These are phyloP conservation scores for Alca torda DNA, from an alignment of 2,797 vertebrate species.

Conservation along the genomic window DNA sequence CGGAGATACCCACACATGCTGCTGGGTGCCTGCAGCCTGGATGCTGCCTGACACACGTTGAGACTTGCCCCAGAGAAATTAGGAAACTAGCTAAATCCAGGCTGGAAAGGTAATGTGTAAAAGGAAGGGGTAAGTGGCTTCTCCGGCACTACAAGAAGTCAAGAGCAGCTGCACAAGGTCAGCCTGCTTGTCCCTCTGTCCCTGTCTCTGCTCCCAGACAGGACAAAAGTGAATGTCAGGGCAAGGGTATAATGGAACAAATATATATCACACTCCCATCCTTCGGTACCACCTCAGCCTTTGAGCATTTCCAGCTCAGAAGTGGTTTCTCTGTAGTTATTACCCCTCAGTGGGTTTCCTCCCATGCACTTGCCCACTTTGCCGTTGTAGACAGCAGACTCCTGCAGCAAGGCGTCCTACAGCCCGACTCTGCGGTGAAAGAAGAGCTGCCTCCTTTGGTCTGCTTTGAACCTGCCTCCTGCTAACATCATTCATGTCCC, in stretches of 20 bases:
- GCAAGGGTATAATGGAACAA: neutral
- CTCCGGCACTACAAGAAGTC: neutral
- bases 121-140: neutral
- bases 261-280: neutral
- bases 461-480: neutral
- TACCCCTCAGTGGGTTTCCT: neutral
- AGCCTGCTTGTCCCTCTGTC: rapidly evolving
- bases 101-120: neutral
- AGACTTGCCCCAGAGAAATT: neutral
- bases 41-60: neutral
- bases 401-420: neutral
- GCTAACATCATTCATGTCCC: no score
- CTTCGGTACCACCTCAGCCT: no score
- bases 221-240: neutral
- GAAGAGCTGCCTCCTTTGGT: neutral
- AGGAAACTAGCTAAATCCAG: neutral
- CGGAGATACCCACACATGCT: neutral
- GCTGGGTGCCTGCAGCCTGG: neutral
- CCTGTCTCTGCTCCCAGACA: neutral
- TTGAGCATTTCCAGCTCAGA: neutral
- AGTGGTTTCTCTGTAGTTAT: neutral
- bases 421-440: rapidly evolving
- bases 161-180: neutral
- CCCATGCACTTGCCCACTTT: neutral
- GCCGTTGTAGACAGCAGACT: neutral